Percentiles rank a stretch among this genome's conserved stretches.
Evolutionary conservation across 30 jellyfish, hydroid and myxozoan species (phyloP).

Genomic region (Aurelia sp.): DNA sequence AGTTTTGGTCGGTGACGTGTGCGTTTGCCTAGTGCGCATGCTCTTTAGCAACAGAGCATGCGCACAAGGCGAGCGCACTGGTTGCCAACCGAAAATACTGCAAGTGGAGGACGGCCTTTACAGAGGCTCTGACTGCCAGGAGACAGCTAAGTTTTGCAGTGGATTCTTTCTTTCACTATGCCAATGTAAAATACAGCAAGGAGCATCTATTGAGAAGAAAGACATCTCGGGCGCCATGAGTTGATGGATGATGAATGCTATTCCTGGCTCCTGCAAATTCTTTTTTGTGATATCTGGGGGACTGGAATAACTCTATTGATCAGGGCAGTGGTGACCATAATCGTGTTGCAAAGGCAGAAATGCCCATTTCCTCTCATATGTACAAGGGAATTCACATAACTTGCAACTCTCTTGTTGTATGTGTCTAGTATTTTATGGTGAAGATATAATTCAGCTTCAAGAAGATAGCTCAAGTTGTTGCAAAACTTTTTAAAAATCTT

Average conservation of each 20-base stretch:
- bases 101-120: too few relatives aligned
- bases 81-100: too few relatives aligned
- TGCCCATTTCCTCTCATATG: slow-evolving; percentile 75
- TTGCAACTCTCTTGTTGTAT: slow-evolving; percentile 30
- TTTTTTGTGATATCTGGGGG: slow-evolving; percentile 36
- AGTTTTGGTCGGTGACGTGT: too few relatives aligned
- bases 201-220: slow-evolving; percentile 32
- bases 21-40: too few relatives aligned
- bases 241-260: slow-evolving; percentile 49
- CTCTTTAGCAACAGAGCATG: too few relatives aligned
- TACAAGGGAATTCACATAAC: slow-evolving; percentile 78
- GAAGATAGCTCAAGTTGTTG: too few relatives aligned
- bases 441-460: too few relatives aligned
- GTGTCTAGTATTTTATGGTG: slow-evolving; percentile 32
- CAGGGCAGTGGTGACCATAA: slow-evolving; percentile 40
- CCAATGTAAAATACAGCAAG: slow-evolving; percentile 35
- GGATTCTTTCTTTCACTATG: slow-evolving; percentile 62
- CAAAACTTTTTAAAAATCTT: too few relatives aligned
- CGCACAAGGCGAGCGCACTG: too few relatives aligned
- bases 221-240: slow-evolving; percentile 26
- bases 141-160: slow-evolving; percentile 58
- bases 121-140: slow-evolving; percentile 63
- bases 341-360: slow-evolving; percentile 44
- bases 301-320: slow-evolving; percentile 73
- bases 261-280: slow-evolving; percentile 53